Conservation (phyloP, 2,797 vertebrate species). For the Galaxias olidus region DNA sequence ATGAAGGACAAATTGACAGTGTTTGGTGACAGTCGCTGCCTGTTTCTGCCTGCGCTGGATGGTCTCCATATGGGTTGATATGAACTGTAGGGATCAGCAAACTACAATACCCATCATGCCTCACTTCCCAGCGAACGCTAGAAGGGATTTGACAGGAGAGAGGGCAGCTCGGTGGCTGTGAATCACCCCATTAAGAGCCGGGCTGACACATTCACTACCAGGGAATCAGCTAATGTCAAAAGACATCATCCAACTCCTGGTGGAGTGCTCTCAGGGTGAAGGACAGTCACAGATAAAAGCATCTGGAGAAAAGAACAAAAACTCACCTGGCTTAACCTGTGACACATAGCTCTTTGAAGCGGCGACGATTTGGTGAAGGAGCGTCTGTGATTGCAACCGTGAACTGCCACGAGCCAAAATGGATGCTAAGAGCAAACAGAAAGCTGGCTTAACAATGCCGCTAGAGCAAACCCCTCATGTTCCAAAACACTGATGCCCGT, state of each 20-base stretch:
- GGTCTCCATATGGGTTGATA: slow-evolving; percentile 14
- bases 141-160: slow-evolving; percentile 23
- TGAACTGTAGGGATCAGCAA: slow-evolving; percentile 21
- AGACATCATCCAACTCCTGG: slow-evolving; percentile 44
- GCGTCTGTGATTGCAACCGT: no score
- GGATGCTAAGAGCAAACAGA: no score
- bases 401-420: no score
- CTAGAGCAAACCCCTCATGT: no score
- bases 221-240: slow-evolving; percentile 51
- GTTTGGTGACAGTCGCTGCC: slow-evolving; percentile 50
- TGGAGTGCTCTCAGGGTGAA: slow-evolving; percentile 44
- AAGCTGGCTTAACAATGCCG: no score
- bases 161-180: slow-evolving; percentile 3
- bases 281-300: slow-evolving; percentile 6
- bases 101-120: slow-evolving; percentile 40
- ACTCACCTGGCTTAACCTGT: not conserved
- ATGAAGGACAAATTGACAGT: slow-evolving; percentile 59
- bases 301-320: not conserved
- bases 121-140: slow-evolving; percentile 21
- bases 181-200: slow-evolving; percentile 9
- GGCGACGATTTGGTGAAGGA: no score
- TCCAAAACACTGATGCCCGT: no score
- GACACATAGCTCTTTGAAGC: not conserved
- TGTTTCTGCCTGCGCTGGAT: slow-evolving; percentile 17
- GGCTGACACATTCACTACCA: slow-evolving; percentile 38